Percentiles rank a stretch among this genome's conserved stretches.
Conservation (phyloP, 2,113 vertebrate species). For the Glaucomys volans region DNA sequence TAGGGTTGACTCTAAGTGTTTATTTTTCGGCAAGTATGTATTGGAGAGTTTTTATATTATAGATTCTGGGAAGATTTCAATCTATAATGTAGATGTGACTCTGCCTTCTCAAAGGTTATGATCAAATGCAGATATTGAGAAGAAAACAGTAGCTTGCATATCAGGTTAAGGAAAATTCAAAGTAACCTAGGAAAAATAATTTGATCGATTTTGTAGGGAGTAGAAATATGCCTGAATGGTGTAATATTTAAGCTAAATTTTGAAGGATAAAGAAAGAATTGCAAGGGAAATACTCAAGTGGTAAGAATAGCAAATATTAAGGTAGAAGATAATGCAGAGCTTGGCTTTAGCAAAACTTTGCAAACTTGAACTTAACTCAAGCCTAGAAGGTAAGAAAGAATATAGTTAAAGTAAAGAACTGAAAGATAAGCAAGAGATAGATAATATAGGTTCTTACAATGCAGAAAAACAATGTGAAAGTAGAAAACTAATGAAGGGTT, state of each 20-base stretch:
- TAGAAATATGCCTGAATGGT: background rate
- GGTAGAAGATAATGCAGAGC: background rate
- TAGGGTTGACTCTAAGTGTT: background rate
- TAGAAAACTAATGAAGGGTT: background rate
- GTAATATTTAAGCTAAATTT: background rate
- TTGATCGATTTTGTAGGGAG: background rate
- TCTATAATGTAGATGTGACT: background rate
- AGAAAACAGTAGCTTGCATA: background rate
- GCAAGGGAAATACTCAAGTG: background rate
- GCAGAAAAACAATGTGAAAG: background rate
- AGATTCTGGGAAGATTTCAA: background rate
- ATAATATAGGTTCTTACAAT: background rate
- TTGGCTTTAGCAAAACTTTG: background rate
- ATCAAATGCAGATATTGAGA: slow-evolving; percentile 6
- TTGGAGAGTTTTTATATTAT: background rate
- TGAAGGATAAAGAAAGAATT: background rate
- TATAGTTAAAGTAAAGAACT: background rate
- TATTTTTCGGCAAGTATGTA: background rate
- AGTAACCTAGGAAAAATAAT: background rate
- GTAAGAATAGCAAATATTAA: background rate
- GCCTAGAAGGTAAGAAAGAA: background rate
- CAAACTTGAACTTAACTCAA: background rate
- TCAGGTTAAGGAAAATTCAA: background rate
- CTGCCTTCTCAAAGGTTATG: background rate
- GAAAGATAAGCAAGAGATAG: background rate